Evolutionary conservation across 2,888 invertebrate species (phyloP).

Genomic region (Colostygia pectinataria): DNA sequence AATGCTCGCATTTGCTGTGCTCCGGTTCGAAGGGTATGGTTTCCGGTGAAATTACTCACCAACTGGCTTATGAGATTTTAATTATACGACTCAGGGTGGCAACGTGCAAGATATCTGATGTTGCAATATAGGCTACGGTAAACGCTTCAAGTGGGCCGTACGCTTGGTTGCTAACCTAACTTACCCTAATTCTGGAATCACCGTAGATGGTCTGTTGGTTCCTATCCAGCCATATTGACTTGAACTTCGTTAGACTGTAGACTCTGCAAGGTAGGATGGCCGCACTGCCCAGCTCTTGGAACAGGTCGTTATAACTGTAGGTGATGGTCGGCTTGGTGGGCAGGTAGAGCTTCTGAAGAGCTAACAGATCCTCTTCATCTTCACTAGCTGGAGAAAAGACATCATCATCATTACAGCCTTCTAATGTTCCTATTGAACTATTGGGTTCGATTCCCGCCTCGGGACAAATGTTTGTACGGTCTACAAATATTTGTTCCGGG

Average conservation of each 20-base stretch:
- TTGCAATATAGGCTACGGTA: too few species aligned
- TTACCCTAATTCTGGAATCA: conserved; percentile 75
- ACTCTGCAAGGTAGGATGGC: conserved; percentile 88
- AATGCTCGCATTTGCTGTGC: too few species aligned
- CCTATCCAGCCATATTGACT: conserved; percentile 86
- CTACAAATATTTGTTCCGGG: too few species aligned
- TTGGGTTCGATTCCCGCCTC: too few species aligned
- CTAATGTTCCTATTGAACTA: too few species aligned
- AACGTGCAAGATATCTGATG: too few species aligned
- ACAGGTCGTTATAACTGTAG: conserved; percentile 74
- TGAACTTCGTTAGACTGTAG: conserved; percentile 84
- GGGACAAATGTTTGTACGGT: too few species aligned
- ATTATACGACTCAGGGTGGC: too few species aligned
- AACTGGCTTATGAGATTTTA: too few species aligned
- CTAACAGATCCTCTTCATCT: conserved; percentile 53
- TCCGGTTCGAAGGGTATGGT: too few species aligned
- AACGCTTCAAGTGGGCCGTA: too few species aligned
- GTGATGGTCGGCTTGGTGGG: conserved; percentile 78
- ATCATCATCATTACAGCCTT: not conserved
- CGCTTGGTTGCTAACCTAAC: conserved; percentile 3
- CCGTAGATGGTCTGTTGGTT: conserved; percentile 78
- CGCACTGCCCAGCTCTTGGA: conserved; percentile 84
- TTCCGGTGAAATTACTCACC: too few species aligned
- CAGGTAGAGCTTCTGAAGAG: conserved; percentile 66
- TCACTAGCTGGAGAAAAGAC: conserved; percentile 38